Percentiles rank a stretch among this genome's conserved stretches.
These are phyloP conservation scores for Mus pahari DNA, from an alignment of 2,113 vertebrate species.

Conservation along the genomic window DNA sequence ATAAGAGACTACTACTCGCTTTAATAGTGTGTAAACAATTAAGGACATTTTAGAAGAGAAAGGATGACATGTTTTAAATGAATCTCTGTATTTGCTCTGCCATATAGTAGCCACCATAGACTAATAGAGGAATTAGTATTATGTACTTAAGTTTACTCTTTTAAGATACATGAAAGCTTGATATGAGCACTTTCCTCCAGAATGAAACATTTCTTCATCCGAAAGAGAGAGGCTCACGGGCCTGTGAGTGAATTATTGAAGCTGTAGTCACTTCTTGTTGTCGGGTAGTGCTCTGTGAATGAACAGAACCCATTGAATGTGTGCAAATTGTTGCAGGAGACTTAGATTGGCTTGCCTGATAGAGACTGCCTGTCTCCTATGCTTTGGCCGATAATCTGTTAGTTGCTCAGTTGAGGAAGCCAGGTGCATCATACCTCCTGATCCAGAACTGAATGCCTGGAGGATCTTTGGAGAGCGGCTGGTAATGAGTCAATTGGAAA, in stretches of 20 bases:
- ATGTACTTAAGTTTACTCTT: not conserved
- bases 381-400: not conserved
- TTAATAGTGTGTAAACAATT: not conserved
- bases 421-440: not conserved
- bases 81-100: not conserved
- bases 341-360: not conserved
- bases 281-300: not conserved
- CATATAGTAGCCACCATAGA: not conserved
- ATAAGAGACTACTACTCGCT: not conserved
- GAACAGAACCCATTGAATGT: not conserved
- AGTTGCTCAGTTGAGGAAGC: not conserved
- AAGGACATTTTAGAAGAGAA: not conserved
- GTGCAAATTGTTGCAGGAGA: not conserved
- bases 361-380: not conserved
- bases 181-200: not conserved
- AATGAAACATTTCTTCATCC: not conserved
- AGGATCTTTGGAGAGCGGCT: not conserved
- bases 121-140: not conserved
- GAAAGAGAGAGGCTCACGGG: not conserved
- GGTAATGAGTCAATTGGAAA: not conserved
- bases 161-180: not conserved
- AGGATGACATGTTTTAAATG: not conserved
- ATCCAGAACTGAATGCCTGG: not conserved
- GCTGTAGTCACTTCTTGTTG: not conserved
- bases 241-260: not conserved